phyloP scores from a whole-genome alignment of 1,140 invertebrate species.

The Medauroidea extradentata region DNA sequence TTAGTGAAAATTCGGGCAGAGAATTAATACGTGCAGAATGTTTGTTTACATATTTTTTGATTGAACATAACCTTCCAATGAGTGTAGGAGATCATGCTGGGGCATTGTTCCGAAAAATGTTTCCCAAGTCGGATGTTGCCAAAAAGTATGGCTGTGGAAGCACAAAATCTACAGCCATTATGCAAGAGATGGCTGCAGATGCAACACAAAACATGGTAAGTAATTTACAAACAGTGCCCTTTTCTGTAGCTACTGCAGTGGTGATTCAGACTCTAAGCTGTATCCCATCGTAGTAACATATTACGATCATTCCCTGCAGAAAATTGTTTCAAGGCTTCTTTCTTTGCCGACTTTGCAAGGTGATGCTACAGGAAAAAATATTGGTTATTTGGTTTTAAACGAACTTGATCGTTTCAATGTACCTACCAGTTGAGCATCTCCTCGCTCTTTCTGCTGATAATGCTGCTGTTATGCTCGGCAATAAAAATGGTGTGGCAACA shows the following conservation, averaged over 20 bases:
- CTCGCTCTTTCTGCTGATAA: background rate
- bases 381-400: background rate
- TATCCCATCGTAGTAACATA: conserved; percentile 2
- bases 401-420: too few relatives aligned
- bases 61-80: background rate
- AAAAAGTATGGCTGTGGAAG: background rate
- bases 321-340: background rate
- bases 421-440: background rate
- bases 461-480: background rate
- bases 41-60: background rate
- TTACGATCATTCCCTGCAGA: background rate
- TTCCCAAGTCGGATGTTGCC: background rate
- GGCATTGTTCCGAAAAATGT: background rate
- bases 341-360: background rate
- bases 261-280: background rate
- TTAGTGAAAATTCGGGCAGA: background rate
- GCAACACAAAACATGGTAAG: background rate
- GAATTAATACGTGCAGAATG: background rate
- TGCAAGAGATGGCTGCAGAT: background rate
- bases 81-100: background rate
- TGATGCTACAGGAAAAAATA: conserved; percentile 2
- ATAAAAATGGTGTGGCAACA: background rate
- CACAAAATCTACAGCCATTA: background rate
- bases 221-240: background rate
- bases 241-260: background rate